Base-by-base conservation (phyloP, 2,113 vertebrate species). In the Platanista minor region DNA sequence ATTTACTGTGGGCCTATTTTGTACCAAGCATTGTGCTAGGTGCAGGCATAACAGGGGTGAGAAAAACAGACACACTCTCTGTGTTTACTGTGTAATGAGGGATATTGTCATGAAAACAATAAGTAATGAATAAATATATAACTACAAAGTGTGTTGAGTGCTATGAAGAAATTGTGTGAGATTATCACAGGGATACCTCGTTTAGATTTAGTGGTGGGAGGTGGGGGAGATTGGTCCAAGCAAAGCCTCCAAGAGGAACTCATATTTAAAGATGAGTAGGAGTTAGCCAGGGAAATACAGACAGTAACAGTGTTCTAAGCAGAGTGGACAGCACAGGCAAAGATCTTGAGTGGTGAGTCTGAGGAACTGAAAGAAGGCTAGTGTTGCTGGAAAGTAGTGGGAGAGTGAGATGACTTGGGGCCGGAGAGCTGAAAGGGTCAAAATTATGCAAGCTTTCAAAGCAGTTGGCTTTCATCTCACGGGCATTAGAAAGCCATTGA, bases 341-440 rank as follows among this genome's bases (percentile, higher is more conserved):
- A 88, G 31, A 29, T n/a, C 39, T 52, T 18, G 31, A 64, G 72
- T 89, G 59, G 23, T 77, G 46, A 78, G 49, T 86, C 41, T 91
- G 93, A 93, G 90, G 74, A 92, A 95, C 52, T 72, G 74, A 78
- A 86, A 95, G 71, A 10, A 78, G 54, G 11, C 39, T 66, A 31
- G 8, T 29, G 17, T 33, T 59, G 21, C 49, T 54, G 66, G 39
- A 46, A 84, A 74, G 54, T n/a, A 71, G 39, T 71, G 25, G 74
- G 52, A 91, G n/a, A 86, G 17, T 17, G 41, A 95, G 7, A 66
- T 23, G 21, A 67, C 2, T 1, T 64, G 54, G 61, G 31, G 43
- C 52, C 21, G 2, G 69, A 72, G 62, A 84, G 59, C n/a, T 54
- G 52, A 94, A 41, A 62, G 39, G 14, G 36, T 93, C 57, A 80